These are phyloP conservation scores for Cyphomyrus plagiostoma DNA, from an alignment of 2,113 vertebrate species.

Conservation along the genomic window DNA sequence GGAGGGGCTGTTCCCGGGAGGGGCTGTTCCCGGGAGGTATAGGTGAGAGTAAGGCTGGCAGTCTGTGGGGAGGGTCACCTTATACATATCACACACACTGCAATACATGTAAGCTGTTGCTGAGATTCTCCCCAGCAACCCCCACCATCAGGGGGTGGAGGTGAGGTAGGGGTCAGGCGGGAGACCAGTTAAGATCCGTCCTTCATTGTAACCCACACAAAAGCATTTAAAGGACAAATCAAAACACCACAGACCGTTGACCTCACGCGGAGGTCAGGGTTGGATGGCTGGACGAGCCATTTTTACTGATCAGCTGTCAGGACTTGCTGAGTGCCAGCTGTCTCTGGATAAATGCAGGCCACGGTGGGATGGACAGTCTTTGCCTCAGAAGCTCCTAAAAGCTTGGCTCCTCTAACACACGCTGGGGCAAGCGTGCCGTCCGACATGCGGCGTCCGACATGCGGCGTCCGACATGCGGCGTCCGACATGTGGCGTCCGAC, in stretches of 20 bases:
- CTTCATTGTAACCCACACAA: neutral
- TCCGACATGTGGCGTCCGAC: neutral
- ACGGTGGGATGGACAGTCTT: neutral
- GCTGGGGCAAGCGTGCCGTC: neutral
- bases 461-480: neutral
- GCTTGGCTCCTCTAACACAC: neutral
- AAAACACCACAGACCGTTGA: neutral
- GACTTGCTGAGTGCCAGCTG: neutral
- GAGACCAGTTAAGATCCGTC: neutral
- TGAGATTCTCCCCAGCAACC: neutral
- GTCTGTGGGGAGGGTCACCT: neutral
- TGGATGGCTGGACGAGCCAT: neutral
- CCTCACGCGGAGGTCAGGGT: neutral
- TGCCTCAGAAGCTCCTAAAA: neutral
- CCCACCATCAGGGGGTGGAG: neutral
- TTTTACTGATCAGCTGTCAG: constrained; percentile 10
- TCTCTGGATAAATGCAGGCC: neutral
- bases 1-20: neutral
- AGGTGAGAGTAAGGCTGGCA: neutral
- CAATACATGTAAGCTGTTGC: neutral
- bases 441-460: neutral
- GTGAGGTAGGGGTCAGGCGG: neutral
- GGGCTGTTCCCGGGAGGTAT: neutral
- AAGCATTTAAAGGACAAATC: neutral
- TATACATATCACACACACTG: neutral